These are phyloP conservation scores for Rhimphoctona megacephalus DNA, from an alignment of 2,888 invertebrate genomes.

Conservation along the genomic window DNA sequence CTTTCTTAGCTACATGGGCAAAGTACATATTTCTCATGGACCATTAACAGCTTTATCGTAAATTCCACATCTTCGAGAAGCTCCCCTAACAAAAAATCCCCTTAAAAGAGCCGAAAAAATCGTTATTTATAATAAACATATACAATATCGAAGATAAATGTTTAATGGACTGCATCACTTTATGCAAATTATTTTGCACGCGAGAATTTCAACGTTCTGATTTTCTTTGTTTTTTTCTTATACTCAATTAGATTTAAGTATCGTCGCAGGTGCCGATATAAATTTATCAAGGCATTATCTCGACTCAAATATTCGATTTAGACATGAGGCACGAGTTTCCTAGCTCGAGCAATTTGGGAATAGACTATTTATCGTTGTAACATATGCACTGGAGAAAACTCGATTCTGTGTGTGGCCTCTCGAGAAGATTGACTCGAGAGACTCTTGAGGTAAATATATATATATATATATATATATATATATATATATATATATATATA, in stretches of 20 bases:
- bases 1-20: conserved; percentile 7
- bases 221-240: conserved; percentile 7
- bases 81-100: conserved; percentile 7
- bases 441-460: conserved; percentile 27
- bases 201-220: not conserved
- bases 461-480: no score
- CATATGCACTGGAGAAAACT: conserved; percentile 2
- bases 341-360: conserved; percentile 4
- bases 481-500: no score
- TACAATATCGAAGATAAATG: conserved; percentile 24
- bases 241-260: conserved; percentile 54
- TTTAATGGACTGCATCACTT: conserved; percentile 62
- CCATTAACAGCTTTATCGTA: conserved; percentile 54
- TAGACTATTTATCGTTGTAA: conserved; percentile 30
- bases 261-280: conserved; percentile 32
- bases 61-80: conserved; percentile 45
- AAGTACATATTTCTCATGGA: conserved; percentile 42
- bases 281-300: conserved; percentile 37
- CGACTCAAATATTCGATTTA: conserved; percentile 10
- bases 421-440: conserved; percentile 24
- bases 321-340: conserved; percentile 5
- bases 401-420: conserved; percentile 9
- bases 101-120: not conserved
- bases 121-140: conserved; percentile 1
- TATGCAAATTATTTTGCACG: conserved; percentile 34